A percentile compares a stretch with the other conserved stretches of the same genome.
Conservation (phyloP, 1,140 invertebrate species). For the Gonioctena quinquepunctata region DNA sequence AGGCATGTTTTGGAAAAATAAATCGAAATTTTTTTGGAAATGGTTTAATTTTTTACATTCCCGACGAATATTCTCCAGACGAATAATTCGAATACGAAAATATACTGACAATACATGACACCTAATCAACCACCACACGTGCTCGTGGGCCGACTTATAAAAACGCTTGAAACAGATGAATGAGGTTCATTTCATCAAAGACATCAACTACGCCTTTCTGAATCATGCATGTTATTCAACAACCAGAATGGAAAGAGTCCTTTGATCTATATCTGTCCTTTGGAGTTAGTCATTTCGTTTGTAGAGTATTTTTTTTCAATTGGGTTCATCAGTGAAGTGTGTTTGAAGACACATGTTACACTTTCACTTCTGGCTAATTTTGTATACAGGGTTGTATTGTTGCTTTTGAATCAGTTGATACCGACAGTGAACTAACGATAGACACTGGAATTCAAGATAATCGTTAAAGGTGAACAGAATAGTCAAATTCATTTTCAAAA, state of each 20-base stretch:
- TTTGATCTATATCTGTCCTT: neutral
- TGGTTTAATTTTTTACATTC: too few relatives aligned
- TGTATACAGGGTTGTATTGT: too few relatives aligned
- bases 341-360: neutral
- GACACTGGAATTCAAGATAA: too few relatives aligned
- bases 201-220: neutral
- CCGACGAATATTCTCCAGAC: too few relatives aligned
- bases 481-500: too few relatives aligned
- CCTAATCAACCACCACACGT: neutral
- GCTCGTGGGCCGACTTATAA: neutral
- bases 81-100: too few relatives aligned
- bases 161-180: neutral
- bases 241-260: neutral
- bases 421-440: too few relatives aligned
- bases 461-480: too few relatives aligned
- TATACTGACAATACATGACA: neutral
- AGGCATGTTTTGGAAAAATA: too few relatives aligned
- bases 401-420: too few relatives aligned
- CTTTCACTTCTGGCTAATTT: neutral
- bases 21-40: too few relatives aligned
- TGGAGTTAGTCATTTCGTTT: neutral
- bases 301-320: neutral
- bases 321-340: neutral
- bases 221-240: neutral
- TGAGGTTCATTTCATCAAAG: neutral